Evolutionary conservation across 92 coral and sea anemone genomes (phyloP).

Genomic region (Epizoanthus rinbou): DNA sequence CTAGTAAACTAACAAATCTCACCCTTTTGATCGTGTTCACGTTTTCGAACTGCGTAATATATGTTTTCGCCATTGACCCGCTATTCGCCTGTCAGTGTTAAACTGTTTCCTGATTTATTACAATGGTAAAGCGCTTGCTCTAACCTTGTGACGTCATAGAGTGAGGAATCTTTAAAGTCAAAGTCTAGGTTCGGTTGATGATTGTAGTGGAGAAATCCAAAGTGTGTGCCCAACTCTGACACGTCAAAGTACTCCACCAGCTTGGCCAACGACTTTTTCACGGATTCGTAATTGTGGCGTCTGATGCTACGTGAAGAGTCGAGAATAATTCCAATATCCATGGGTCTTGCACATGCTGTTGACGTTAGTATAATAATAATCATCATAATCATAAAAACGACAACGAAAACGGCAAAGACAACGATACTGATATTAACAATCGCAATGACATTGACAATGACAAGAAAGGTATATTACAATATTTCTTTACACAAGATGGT

Average conservation of each 20-base stretch:
- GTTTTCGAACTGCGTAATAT: too few relatives aligned
- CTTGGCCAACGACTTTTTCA: constrained; percentile 70
- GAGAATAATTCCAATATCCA: constrained; percentile 79
- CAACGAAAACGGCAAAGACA: too few relatives aligned
- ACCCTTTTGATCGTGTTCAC: too few relatives aligned
- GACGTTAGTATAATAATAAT: not conserved
- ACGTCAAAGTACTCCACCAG: constrained; percentile 80
- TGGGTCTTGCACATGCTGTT: constrained; percentile 78
- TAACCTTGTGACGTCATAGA: constrained; percentile 55
- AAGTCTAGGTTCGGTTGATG: constrained; percentile 75
- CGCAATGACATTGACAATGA: too few relatives aligned
- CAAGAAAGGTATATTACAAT: too few relatives aligned
- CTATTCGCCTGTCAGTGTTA: too few relatives aligned
- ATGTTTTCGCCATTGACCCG: too few relatives aligned
- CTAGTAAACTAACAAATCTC: too few relatives aligned
- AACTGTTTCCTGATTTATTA: too few relatives aligned
- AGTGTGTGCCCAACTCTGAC: constrained; percentile 79
- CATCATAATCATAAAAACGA: too few relatives aligned
- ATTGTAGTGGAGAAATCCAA: constrained; percentile 86
- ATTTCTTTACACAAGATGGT: too few relatives aligned
- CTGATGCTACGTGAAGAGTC: constrained; percentile 78
- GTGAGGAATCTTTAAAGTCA: constrained; percentile 65
- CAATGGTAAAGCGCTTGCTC: not conserved
- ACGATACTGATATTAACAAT: too few relatives aligned
- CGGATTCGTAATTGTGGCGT: constrained; percentile 65